phyloP scores from a whole-genome alignment of 92 coral and sea anemone species.

The Phenganax subtilis region DNA sequence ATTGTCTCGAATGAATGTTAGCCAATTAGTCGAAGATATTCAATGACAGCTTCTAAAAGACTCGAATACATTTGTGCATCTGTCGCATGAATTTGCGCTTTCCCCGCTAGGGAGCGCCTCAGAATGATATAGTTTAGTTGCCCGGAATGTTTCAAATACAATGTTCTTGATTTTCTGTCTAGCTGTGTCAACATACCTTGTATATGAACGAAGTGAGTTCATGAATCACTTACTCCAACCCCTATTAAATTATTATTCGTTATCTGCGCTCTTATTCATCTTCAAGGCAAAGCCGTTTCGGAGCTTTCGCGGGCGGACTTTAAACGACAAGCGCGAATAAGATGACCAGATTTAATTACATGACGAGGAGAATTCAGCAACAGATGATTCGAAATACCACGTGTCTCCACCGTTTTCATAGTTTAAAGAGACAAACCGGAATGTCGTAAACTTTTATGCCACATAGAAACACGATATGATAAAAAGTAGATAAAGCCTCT shows the following conservation, averaged over 20 bases:
- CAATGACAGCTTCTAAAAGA: slow-evolving; percentile 23
- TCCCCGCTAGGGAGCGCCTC: neutral
- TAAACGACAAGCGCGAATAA: neutral
- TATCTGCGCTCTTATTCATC: slow-evolving; percentile 13
- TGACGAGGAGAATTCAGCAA: slow-evolving; percentile 10
- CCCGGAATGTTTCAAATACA: neutral
- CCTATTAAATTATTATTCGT: neutral
- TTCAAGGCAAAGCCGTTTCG: slow-evolving; percentile 1
- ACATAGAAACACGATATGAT: neutral
- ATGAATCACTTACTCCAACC: neutral
- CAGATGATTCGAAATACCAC: slow-evolving; percentile 14
- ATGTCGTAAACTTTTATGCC: slow-evolving; percentile 10
- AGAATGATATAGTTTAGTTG: neutral
- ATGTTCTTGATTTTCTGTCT: neutral
- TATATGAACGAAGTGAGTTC: neutral
- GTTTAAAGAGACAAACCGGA: slow-evolving; percentile 7
- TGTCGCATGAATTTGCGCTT: slow-evolving; percentile 15
- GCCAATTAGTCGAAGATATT: slow-evolving; percentile 19
- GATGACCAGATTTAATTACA: slow-evolving; percentile 21
- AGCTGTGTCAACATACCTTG: slow-evolving; percentile 3
- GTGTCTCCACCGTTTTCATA: slow-evolving; percentile 19
- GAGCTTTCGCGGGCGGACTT: slow-evolving; percentile 21
- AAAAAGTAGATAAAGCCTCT: neutral
- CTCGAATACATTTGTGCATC: neutral
- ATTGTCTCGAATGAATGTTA: slow-evolving; percentile 24